A percentile compares a stretch with the other conserved stretches of the same genome.
These are phyloP conservation scores for Zaprionus bogoriensis DNA, from an alignment of 2,888 invertebrate species.

Conservation along the genomic window DNA sequence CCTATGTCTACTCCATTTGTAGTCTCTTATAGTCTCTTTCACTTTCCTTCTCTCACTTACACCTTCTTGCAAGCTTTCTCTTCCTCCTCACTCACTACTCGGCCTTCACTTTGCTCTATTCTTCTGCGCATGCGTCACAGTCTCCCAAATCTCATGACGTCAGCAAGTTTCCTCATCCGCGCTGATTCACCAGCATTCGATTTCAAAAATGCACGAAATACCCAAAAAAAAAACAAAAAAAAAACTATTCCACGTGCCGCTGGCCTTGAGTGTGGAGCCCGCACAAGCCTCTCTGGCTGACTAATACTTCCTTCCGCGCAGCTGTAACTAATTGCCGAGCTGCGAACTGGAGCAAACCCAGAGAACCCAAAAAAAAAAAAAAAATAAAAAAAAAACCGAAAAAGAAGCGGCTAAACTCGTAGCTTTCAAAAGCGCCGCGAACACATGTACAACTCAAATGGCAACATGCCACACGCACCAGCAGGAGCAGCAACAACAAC, in stretches of 20 bases:
- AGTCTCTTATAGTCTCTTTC: too few species aligned
- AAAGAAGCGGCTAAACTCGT: conserved; percentile 31
- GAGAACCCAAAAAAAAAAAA: conserved; percentile 2
- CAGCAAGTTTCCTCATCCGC: conserved; percentile 12
- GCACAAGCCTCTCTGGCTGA: conserved; percentile 39
- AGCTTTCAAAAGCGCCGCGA: conserved; percentile 68
- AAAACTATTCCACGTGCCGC: conserved; percentile 44
- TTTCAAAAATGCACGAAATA: conserved; percentile 59
- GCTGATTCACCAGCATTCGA: conserved; percentile 46
- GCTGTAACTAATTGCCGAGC: conserved; percentile 65
- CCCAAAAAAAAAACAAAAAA: conserved; percentile 2
- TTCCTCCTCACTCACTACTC: too few species aligned
- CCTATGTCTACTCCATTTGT: too few species aligned
- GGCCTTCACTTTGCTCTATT: too few species aligned
- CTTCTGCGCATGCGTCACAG: conserved; percentile 42
- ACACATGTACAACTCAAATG: conserved; percentile 76
- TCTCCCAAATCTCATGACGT: conserved; percentile 14
- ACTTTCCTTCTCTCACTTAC: not conserved
- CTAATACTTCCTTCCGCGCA: conserved; percentile 73
- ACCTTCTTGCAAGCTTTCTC: not conserved
- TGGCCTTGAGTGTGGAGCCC: conserved; percentile 44
- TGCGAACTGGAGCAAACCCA: conserved; percentile 41
- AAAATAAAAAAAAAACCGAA: conserved; percentile 9
- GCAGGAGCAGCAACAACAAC: conserved; percentile 24
- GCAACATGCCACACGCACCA: conserved; percentile 75